Conservation (phyloP, 2,888 invertebrate species). For the Spilarctia lutea region DNA sequence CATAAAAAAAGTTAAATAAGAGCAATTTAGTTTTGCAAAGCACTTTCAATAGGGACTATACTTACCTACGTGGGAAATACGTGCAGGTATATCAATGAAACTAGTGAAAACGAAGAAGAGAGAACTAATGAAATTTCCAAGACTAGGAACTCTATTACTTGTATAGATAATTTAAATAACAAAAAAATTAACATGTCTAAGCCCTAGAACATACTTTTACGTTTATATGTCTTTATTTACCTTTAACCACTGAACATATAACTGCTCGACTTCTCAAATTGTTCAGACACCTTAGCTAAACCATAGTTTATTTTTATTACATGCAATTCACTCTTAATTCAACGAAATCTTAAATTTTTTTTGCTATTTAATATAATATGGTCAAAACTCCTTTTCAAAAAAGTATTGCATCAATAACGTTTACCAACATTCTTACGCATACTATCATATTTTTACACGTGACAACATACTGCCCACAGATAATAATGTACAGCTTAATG, state of each 20-base stretch:
- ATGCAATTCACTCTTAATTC: not conserved
- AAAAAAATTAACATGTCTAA: too few relatives aligned
- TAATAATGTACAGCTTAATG: not conserved
- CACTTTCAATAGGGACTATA: too few relatives aligned
- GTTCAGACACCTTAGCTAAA: not conserved
- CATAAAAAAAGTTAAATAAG: too few relatives aligned
- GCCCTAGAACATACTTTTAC: too few relatives aligned
- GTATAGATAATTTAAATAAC: too few relatives aligned
- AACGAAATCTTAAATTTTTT: slow-evolving; percentile 7
- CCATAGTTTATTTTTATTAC: not conserved
- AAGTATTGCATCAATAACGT: slow-evolving; percentile 8
- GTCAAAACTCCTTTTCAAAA: slow-evolving; percentile 4
- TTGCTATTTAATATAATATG: not conserved
- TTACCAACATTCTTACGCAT: not conserved
- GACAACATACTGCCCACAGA: not conserved
- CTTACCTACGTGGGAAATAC: too few relatives aligned
- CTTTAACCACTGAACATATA: too few relatives aligned
- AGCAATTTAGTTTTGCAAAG: not conserved
- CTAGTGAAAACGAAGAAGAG: too few relatives aligned
- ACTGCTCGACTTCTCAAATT: not conserved
- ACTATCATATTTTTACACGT: not conserved
- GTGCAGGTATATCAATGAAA: too few relatives aligned
- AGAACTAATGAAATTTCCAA: too few relatives aligned
- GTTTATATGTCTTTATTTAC: too few relatives aligned
- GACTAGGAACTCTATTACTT: too few relatives aligned